Evolutionary conservation across 2,888 invertebrate species (phyloP), one percentile per base, ranked within the genome.

Genomic region (Tortricodes alternella): DNA sequence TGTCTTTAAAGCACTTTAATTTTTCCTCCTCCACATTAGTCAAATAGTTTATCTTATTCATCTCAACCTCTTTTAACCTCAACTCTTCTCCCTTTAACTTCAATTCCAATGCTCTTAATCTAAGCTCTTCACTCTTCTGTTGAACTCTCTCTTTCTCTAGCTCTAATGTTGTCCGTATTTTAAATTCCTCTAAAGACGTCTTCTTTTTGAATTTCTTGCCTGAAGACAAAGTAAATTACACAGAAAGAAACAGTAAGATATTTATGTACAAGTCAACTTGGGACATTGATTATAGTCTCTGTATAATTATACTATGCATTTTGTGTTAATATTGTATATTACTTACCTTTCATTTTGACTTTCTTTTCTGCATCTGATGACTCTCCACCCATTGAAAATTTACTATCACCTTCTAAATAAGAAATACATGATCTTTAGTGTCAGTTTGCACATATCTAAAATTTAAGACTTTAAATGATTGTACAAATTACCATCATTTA

Each of bases 11-110:
- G 60, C 73, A 77, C 37, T 75, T 78, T 0, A 78, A 46, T 61
- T 78, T 78, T 49, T 78, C 78, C 23, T 78, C 78, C 46, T 78
- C 78, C 48, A 78, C 65, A 48, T 63, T 75, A 9, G 76, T 77
- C 34, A 77, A 62, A 59, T 75, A 72, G 23, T 76, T 78, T 3
- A 78, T 72, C 66, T 78, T 78, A 37, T 73, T 74, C 72, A 78
- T 78, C 53, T 78, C 78, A 4, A 68, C 66, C 59, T 78, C 78
- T 46, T 77, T 75, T 50, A 77, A 53, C 64, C 66, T 70, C 50
- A 78, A 62, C 38, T 78, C 78, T 35, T 78, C 77, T 62, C 73
- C 75, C 65, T 75, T 78, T 1, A 78, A 53, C 24, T 78, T 78
- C 37, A 78, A 53, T 46, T 78, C 78, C 23, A 78, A 50, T 9